A percentile compares a stretch with the other conserved stretches of the same genome.
phyloP scores from a whole-genome alignment of 2,888 invertebrate species.

The Nasonovia ribisnigri region DNA sequence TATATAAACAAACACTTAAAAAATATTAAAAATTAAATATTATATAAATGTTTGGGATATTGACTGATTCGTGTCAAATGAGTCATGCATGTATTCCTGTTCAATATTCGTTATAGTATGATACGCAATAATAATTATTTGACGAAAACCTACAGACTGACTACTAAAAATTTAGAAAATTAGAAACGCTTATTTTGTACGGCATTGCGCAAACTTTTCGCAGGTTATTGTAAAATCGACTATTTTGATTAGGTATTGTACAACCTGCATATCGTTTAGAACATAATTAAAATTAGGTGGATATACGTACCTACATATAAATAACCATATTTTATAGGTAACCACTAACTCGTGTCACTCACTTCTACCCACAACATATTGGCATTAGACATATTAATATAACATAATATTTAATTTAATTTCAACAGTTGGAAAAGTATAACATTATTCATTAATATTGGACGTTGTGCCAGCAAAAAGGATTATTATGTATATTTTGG shows the following conservation, averaged over 20 bases:
- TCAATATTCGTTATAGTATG: background rate
- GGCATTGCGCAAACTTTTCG: background rate
- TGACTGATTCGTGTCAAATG: background rate
- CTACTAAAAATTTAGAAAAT: background rate
- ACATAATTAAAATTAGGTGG: background rate
- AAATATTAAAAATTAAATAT: background rate
- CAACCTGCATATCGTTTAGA: background rate
- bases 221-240: background rate
- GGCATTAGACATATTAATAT: background rate
- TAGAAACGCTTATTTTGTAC: background rate
- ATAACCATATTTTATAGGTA: too few species aligned
- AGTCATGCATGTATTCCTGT: background rate
- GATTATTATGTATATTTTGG: background rate
- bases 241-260: background rate
- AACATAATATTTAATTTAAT: background rate
- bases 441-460: background rate
- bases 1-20: background rate
- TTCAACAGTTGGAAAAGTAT: background rate
- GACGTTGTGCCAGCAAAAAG: background rate
- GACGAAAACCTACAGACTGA: background rate
- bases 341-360: background rate
- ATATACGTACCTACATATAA: background rate
- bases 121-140: background rate
- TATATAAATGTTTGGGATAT: background rate
- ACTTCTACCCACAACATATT: background rate